phyloP scores from a whole-genome alignment of 2,888 invertebrate species.

The Syritta pipiens region DNA sequence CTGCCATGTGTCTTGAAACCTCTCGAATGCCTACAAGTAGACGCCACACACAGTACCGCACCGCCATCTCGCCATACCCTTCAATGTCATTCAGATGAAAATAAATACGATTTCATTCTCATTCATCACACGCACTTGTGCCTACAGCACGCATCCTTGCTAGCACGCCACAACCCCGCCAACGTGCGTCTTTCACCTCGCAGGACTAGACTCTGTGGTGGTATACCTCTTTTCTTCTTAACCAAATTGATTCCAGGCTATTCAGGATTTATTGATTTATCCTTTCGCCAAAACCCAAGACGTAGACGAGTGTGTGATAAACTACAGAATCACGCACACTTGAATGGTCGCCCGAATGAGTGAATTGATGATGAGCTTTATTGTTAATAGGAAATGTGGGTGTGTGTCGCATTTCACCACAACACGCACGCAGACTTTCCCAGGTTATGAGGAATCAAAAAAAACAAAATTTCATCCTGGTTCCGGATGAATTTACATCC shows the following conservation, averaged over 20 bases:
- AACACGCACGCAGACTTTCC: conserved; percentile 4
- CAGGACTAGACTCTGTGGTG: background rate
- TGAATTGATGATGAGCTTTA: conserved; percentile 59
- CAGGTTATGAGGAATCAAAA: conserved; percentile 17
- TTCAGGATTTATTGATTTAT: conserved; percentile 33
- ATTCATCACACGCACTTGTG: conserved; percentile 27
- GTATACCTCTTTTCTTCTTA: background rate
- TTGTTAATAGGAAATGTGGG: conserved; percentile 56
- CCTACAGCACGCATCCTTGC: conserved; percentile 16
- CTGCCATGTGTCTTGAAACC: too few relatives aligned
- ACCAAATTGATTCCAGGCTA: conserved; percentile 14
- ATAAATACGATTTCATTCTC: conserved; percentile 49
- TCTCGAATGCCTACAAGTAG: too few relatives aligned
- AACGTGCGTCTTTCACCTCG: background rate
- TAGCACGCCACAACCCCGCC: conserved; percentile 3
- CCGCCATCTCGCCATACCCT: background rate
- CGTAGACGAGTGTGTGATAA: background rate
- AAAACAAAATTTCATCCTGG: too few relatives aligned
- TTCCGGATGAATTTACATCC: too few relatives aligned
- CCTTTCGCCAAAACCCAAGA: background rate
- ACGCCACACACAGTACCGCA: background rate
- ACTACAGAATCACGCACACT: conserved; percentile 52
- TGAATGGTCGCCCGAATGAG: conserved; percentile 44
- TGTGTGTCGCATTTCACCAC: conserved; percentile 36
- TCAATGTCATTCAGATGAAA: conserved; percentile 10